Base-by-base conservation (phyloP, 2,797 vertebrate genomes). In the Esox masquinongy region DNA sequence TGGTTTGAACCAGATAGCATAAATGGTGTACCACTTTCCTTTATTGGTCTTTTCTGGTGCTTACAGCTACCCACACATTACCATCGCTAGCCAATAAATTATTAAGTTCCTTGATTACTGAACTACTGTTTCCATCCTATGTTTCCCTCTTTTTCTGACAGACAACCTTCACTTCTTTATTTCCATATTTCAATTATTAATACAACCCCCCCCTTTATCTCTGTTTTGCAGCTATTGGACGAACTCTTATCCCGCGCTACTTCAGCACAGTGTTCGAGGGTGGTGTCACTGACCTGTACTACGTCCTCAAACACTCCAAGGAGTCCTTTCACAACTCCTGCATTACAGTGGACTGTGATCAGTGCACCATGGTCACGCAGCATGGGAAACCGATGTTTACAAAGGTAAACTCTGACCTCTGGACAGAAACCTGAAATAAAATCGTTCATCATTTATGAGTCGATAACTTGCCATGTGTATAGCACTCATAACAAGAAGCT, bases 301-400 rank as follows among this genome's bases (percentile, higher is more conserved):
- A 98, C 95, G 94, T 98, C 91, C 97, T 99, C 91, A 99, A 98
- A 86, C 97, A 98, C 94, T 97, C 97, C 80, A 99, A 99, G 95
- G 98, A 99, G 88, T 97, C 98, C 67, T 99, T 98, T 92, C 97
- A 99, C 95, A 99, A 97, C 95, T 97, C 97, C 85, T 98, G 97
- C 92, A 99, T 99, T 95, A 98, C 97, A 56, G 94, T 99, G 93
- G 98, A 99, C 94, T 98, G 97, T 82, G 97, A 99, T 92, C 97
- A 99, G 92, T 99, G 98, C 89, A 97, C 96, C 88, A 99, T 99
- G 97, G 95, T 99, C 92, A 99, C 97, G 75, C 98, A 99, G 92
- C 97, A 99, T 56, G 97, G 98, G 91, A 99, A 99, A 89, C 97
- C 98, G 88, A 98, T 99, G 97, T 99, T 99, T 91, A 98, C 97